phyloP scores from a whole-genome alignment of 2,797 vertebrate genomes.

The Pangasius larnaudii region DNA sequence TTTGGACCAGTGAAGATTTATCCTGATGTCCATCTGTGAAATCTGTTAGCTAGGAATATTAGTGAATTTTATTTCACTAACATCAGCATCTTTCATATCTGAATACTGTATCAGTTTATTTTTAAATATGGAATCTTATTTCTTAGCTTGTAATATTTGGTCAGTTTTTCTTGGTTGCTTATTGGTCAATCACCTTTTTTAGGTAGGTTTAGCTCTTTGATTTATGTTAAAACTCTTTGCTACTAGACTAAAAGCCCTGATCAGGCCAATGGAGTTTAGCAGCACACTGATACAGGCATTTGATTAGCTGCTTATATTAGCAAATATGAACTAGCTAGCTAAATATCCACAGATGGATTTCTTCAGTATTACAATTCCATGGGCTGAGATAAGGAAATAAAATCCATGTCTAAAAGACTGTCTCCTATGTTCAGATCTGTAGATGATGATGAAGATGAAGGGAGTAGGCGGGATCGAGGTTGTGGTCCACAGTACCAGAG shows the following conservation, averaged over 20 bases:
- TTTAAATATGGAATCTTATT: neutral
- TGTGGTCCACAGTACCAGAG: conserved; percentile 87
- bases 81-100: neutral
- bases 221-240: neutral
- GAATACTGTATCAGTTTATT: neutral
- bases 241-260: neutral
- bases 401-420: neutral
- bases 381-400: neutral
- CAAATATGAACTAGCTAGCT: neutral
- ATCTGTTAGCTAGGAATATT: neutral
- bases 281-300: neutral
- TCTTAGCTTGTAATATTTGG: neutral
- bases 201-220: neutral
- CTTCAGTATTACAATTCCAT: neutral
- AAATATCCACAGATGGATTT: neutral
- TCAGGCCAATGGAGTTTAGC: neutral
- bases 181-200: neutral
- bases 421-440: conserved; percentile 59
- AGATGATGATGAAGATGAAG: conserved; percentile 70
- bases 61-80: neutral
- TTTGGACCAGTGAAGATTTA: neutral
- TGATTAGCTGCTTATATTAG: neutral
- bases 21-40: neutral
- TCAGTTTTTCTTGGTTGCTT: neutral
- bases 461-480: conserved; percentile 73